phyloP scores from a whole-genome alignment of 2,888 invertebrate genomes.

The Chalcis sispes region DNA sequence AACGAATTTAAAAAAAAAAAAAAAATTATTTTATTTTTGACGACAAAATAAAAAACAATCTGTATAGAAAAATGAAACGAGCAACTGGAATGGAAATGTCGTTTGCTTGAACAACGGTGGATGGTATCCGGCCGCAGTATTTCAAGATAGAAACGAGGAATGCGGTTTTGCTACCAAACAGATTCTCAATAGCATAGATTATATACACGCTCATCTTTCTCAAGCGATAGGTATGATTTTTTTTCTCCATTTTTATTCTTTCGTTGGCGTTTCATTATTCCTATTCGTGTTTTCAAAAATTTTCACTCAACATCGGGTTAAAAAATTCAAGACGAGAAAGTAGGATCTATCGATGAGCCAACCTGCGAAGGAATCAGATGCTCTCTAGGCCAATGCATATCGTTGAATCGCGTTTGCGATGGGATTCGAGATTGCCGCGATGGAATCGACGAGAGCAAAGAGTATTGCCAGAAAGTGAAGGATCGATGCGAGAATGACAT shows the following conservation, averaged over 20 bases:
- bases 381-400: slow-evolving; percentile 83
- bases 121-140: slow-evolving; percentile 86
- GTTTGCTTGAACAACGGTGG: slow-evolving; percentile 81
- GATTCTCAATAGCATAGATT: slow-evolving; percentile 78
- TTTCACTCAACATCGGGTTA: not conserved
- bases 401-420: slow-evolving; percentile 80
- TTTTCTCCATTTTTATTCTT: not conserved
- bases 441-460: slow-evolving; percentile 81
- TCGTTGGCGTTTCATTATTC: not conserved
- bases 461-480: slow-evolving; percentile 76
- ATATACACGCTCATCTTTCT: slow-evolving; percentile 78
- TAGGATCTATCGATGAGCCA: slow-evolving; percentile 21
- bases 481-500: slow-evolving; percentile 73
- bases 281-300: not conserved
- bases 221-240: slow-evolving; percentile 76
- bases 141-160: slow-evolving; percentile 75
- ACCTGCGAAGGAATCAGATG: slow-evolving; percentile 82
- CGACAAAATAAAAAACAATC: too few relatives aligned
- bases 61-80: slow-evolving; percentile 26
- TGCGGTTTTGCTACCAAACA: slow-evolving; percentile 78
- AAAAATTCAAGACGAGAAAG: slow-evolving; percentile 31
- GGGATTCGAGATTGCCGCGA: slow-evolving; percentile 83
- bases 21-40: not conserved
- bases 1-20: not conserved
- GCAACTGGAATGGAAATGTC: slow-evolving; percentile 82